phyloP scores from a whole-genome alignment of 2,797 vertebrate genomes.

The Salmo trutta region DNA sequence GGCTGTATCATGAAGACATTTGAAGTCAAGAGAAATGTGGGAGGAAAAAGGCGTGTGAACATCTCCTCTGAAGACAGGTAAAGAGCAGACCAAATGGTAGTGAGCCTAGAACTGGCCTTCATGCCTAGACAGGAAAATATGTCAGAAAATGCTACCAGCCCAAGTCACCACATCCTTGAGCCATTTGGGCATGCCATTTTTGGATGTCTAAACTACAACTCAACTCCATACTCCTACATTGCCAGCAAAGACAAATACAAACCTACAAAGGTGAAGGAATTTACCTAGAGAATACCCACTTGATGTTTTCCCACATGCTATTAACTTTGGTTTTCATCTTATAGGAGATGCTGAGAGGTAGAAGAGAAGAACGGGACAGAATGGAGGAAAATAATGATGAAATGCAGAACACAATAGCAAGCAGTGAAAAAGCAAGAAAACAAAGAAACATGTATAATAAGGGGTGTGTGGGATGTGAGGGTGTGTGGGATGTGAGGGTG shows the following conservation, averaged over 20 bases:
- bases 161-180: conserved; percentile 5
- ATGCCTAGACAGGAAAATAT: neutral
- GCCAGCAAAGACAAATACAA: conserved; percentile 63
- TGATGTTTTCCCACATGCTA: conserved; percentile 96
- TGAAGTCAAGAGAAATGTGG: neutral
- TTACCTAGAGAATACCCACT: conserved; percentile 97
- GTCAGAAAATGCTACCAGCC: neutral
- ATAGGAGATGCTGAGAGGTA: conserved; percentile 89
- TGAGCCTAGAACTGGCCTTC: neutral
- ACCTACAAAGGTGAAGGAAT: conserved; percentile 74
- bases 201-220: too few relatives aligned
- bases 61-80: neutral
- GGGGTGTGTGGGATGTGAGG: neutral
- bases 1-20: neutral
- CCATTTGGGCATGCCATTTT: too few relatives aligned
- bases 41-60: neutral
- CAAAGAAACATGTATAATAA: conserved; percentile 53
- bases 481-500: conserved; percentile 47
- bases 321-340: conserved; percentile 94
- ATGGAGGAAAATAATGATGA: conserved; percentile 70
- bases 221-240: neutral
- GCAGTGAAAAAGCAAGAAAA: conserved; percentile 67
- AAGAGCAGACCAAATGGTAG: neutral
- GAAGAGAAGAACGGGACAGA: conserved; percentile 76
- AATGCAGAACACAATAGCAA: conserved; percentile 72